Percentiles rank a stretch among this genome's conserved stretches.
Evolutionary conservation across 1,140 invertebrate genomes (phyloP).

Genomic region (Eubasilissa regina): DNA sequence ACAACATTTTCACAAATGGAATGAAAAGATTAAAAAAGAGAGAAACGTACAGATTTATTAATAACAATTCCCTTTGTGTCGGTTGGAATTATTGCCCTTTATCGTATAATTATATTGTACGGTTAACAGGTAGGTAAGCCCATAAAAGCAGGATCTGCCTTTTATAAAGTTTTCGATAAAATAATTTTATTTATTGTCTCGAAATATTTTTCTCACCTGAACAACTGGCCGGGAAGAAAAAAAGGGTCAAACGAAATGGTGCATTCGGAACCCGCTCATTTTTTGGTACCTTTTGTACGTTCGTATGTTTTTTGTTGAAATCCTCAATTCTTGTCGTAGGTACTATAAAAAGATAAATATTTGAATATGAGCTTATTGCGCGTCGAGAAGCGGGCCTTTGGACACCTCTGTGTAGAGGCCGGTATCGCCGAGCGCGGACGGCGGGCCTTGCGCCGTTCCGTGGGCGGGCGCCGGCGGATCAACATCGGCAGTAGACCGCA

Average conservation of each 20-base stretch:
- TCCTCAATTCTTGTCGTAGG: slow-evolving; percentile 52
- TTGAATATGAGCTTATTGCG: slow-evolving; percentile 29
- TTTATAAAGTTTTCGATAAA: slow-evolving; percentile 17
- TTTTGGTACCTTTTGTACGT: slow-evolving; percentile 40
- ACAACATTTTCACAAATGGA: slow-evolving; percentile 12
- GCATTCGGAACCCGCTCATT: slow-evolving; percentile 37
- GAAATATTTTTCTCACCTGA: slow-evolving; percentile 52
- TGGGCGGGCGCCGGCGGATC: slow-evolving; percentile 12
- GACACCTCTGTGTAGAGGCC: too few relatives aligned
- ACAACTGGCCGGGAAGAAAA: slow-evolving; percentile 10
- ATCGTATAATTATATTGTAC: slow-evolving; percentile 30
- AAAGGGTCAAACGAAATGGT: slow-evolving; percentile 34
- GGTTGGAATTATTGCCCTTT: slow-evolving; percentile 21
- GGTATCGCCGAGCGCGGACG: background rate
- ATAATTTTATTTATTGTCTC: slow-evolving; percentile 51
- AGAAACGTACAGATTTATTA: slow-evolving; percentile 12
- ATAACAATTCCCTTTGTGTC: slow-evolving; percentile 36
- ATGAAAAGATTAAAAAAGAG: background rate
- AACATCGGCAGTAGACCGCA: slow-evolving; percentile 53
- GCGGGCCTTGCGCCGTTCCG: slow-evolving; percentile 4
- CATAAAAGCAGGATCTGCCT: slow-evolving; percentile 30
- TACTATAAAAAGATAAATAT: slow-evolving; percentile 47
- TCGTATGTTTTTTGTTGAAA: slow-evolving; percentile 52
- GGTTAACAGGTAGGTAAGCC: slow-evolving; percentile 47
- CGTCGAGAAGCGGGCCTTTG: background rate